These are phyloP conservation scores for Villa cingulata DNA, from an alignment of 2,888 invertebrate species.

Conservation along the genomic window DNA sequence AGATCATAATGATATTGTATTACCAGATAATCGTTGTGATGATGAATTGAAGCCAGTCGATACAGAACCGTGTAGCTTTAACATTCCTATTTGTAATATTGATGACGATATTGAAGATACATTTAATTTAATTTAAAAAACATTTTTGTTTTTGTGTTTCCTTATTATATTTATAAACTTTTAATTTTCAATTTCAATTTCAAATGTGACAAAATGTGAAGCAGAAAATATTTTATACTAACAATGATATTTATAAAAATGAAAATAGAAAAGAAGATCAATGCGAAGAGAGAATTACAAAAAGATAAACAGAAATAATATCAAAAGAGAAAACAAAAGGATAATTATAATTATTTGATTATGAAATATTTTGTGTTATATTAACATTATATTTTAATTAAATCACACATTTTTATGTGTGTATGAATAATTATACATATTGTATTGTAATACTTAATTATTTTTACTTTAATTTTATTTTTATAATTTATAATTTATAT, in stretches of 20 bases:
- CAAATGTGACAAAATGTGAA: too few species aligned
- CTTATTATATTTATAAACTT: background rate
- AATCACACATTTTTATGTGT: background rate
- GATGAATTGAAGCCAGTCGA: constrained; percentile 49
- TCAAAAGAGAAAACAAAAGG: background rate
- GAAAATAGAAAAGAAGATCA: background rate
- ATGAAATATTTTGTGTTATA: background rate
- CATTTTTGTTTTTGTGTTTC: too few species aligned
- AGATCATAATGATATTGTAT: constrained; percentile 60
- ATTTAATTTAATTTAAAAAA: background rate
- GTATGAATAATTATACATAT: too few species aligned
- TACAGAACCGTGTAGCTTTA: constrained; percentile 47
- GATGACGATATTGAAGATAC: constrained; percentile 8
- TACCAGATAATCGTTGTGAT: constrained; percentile 61
- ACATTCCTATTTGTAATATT: constrained; percentile 27
- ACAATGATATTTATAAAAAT: background rate
- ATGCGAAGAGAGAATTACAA: background rate
- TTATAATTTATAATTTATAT: background rate
- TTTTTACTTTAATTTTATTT: background rate
- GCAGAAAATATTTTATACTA: background rate
- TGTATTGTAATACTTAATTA: too few species aligned
- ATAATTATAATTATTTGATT: too few species aligned
- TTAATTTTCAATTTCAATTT: background rate
- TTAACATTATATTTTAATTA: background rate
- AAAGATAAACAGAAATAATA: background rate